Evolutionary conservation across 2,113 vertebrate genomes (phyloP), one percentile per base, ranked within the genome.

Genomic region (Charina bottae): DNA sequence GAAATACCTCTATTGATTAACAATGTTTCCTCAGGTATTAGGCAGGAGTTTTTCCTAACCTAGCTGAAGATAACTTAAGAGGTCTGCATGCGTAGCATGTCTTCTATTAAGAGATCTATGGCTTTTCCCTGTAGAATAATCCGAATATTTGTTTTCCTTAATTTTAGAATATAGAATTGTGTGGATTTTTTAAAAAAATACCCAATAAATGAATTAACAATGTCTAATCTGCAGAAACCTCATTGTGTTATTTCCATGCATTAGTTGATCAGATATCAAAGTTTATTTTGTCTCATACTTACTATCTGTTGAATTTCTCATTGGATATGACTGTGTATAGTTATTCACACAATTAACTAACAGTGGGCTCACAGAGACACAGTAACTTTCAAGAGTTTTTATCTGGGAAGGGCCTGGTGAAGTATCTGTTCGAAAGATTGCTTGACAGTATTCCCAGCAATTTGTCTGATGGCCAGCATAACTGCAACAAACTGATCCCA

Each of bases 371-470:
- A 99, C 97, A 83, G 98, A 98, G 37, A 98, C 98, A 95, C 99
- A 99, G 95, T 99, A 99, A 92, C 98, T 99, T 94, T 98, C 99
- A 94, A 99, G 98, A 1, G 99, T 98, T 93, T 98, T 99, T 96
- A 99, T 99, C 96, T 99, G 99, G 55, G 99, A 99, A 23, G 98
- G 98, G 0, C 98, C 99, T 90, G 99, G 99, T 72, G 99, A 99
- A 0, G 99, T 99, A 96, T 99, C 99, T 8, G 99, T 99, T 94
- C 99, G 98, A 97, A 99, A 99, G 97, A 99, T 99, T 88, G 99
- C 99, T 97, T 99, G 99, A 94, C 99, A 99, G 95, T 99, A 99
- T 87, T 99, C 99, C 42, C 99, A 97, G 91, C 99, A 99, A 97
- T 98, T 99, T 26, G 99, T 99, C 93, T 99, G 99, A 93, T 99